These are phyloP conservation scores for Craseonycteris thonglongyai DNA, from an alignment of 2,113 vertebrate species.

Conservation along the genomic window DNA sequence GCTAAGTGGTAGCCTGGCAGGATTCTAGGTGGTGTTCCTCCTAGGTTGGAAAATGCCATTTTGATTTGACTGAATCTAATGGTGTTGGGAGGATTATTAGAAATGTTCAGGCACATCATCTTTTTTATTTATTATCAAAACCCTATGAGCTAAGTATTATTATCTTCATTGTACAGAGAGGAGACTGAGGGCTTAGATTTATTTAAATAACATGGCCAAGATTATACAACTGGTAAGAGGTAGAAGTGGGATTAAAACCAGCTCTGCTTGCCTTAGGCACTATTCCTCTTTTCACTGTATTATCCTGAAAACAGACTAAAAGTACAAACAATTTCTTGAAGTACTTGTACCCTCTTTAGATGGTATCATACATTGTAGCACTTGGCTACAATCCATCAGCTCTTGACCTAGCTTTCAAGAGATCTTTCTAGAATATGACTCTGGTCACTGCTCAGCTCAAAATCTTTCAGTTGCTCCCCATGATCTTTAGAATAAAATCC, in stretches of 20 bases:
- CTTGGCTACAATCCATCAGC: not conserved
- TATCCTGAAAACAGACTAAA: not conserved
- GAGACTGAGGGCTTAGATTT: not conserved
- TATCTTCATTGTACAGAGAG: not conserved
- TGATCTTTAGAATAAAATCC: not conserved
- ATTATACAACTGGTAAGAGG: not conserved
- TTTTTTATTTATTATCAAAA: conserved; percentile 8
- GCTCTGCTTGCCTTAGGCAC: not conserved
- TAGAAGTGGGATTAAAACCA: not conserved
- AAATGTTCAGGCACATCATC: not conserved
- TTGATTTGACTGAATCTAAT: not conserved
- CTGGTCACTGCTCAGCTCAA: not conserved
- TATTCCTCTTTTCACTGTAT: not conserved
- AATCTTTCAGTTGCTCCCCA: not conserved
- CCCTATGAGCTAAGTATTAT: not conserved
- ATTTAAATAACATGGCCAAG: not conserved
- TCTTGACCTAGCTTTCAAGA: not conserved
- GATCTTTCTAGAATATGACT: not conserved
- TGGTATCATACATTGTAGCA: not conserved
- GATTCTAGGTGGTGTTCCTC: not conserved
- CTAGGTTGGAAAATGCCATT: not conserved
- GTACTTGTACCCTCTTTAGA: not conserved
- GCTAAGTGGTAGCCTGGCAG: not conserved
- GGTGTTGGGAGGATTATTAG: not conserved
- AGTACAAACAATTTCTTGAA: not conserved